phyloP scores from a whole-genome alignment of 2,888 invertebrate genomes.

The Drosophila flavopinicola region DNA sequence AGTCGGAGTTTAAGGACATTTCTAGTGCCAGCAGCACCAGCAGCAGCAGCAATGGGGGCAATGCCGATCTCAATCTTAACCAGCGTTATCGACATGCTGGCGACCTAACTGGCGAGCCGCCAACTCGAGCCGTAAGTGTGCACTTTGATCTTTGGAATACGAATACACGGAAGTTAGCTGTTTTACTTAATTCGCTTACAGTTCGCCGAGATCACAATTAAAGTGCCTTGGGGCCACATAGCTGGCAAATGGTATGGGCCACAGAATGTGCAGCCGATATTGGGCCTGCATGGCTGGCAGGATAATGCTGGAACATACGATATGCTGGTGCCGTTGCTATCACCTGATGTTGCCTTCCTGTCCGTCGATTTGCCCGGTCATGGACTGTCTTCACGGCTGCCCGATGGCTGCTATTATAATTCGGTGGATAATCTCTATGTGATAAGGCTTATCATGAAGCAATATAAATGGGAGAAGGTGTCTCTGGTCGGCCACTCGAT shows the following conservation, averaged over 20 bases:
- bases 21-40: conserved; percentile 16
- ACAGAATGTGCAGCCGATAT: conserved; percentile 86
- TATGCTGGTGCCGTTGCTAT: conserved; percentile 87
- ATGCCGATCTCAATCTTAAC: conserved; percentile 38
- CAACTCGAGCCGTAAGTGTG: conserved; percentile 76
- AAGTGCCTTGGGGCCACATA: conserved; percentile 89
- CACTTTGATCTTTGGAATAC: conserved; percentile 50
- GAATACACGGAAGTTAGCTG: conserved; percentile 1
- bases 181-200: conserved; percentile 54
- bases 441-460: conserved; percentile 86
- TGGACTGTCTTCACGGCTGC: conserved; percentile 89
- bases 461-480: conserved; percentile 89
- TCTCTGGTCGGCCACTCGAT: conserved; percentile 89
- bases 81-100: conserved; percentile 81
- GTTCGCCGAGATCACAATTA: conserved; percentile 88
- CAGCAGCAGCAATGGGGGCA: conserved; percentile 30
- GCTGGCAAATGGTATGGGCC: conserved; percentile 90
- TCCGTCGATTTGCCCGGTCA: conserved; percentile 90
- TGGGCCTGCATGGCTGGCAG: conserved; percentile 91
- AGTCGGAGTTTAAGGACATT: conserved; percentile 33
- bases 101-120: conserved; percentile 80
- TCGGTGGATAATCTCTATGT: conserved; percentile 84
- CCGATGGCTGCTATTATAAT: conserved; percentile 86
- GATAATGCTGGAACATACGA: conserved; percentile 93
- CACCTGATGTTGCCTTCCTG: conserved; percentile 85